A percentile compares a stretch with the other conserved stretches of the same genome.
Conservation (phyloP, 2,888 invertebrate genomes). For the Cactoblastis cactorum region DNA sequence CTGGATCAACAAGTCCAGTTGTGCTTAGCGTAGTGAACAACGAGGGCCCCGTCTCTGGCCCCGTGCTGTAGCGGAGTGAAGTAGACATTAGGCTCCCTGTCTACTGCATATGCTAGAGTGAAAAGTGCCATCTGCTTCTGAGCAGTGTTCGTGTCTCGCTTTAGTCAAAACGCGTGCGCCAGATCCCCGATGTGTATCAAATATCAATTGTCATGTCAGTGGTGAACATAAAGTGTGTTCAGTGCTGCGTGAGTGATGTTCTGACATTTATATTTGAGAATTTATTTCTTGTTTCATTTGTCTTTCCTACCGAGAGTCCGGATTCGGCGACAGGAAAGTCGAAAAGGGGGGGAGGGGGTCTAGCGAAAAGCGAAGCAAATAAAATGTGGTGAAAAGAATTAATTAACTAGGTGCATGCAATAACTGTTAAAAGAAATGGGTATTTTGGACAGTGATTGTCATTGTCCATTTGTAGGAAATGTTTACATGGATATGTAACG, state of each 20-base stretch:
- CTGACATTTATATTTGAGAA: constrained; percentile 75
- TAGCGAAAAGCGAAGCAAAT: constrained; percentile 49
- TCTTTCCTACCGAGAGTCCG: constrained; percentile 73
- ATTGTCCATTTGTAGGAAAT: neutral
- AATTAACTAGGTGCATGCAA: constrained; percentile 19
- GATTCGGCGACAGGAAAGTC: constrained; percentile 77
- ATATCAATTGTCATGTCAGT: constrained; percentile 37
- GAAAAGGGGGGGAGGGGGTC: constrained; percentile 51
- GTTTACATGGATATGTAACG: neutral
- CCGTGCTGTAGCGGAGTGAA: constrained; percentile 47
- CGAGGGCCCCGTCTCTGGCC: constrained; percentile 6
- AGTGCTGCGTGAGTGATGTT: constrained; percentile 78
- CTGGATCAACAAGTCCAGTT: constrained; percentile 13
- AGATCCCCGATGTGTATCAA: constrained; percentile 42
- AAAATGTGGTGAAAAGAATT: constrained; percentile 16
- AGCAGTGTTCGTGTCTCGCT: constrained; percentile 71
- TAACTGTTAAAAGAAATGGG: neutral
- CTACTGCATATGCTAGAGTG: constrained; percentile 64
- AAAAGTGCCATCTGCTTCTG: constrained; percentile 69
- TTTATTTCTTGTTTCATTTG: constrained; percentile 58
- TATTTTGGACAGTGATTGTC: neutral
- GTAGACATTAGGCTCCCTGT: constrained; percentile 31
- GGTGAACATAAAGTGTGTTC: constrained; percentile 60
- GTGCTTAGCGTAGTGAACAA: constrained; percentile 12
- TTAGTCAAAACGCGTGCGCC: constrained; percentile 63